These are phyloP conservation scores for Pseudopipra pipra DNA, from an alignment of 2,113 vertebrate species.

Conservation along the genomic window DNA sequence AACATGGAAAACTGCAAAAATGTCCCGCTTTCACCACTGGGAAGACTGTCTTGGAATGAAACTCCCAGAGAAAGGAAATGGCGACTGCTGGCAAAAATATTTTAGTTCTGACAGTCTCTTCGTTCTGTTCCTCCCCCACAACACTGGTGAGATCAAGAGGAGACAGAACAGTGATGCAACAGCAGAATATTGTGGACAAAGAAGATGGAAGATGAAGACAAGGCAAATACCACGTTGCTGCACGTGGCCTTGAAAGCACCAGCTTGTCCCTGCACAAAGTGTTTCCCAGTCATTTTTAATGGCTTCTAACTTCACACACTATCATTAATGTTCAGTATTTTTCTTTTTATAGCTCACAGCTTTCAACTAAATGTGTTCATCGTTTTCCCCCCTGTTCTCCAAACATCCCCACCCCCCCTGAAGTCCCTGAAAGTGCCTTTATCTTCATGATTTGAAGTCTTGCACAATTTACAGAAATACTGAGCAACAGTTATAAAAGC, in stretches of 20 bases:
- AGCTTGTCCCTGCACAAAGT: not conserved
- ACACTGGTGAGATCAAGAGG: not conserved
- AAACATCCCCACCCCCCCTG: accelerated
- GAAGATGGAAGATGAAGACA: not conserved
- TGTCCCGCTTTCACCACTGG: not conserved
- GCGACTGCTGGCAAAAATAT: not conserved
- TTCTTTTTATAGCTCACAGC: not conserved
- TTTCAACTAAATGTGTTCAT: not conserved
- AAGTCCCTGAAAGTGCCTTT: not conserved
- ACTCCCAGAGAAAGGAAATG: not conserved
- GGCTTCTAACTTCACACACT: not conserved
- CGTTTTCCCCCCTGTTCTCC: not conserved
- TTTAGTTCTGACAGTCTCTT: not conserved
- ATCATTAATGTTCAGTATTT: not conserved
- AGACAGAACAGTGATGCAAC: not conserved
- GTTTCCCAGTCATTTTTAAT: not conserved
- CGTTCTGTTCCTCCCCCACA: not conserved
- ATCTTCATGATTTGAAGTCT: not conserved
- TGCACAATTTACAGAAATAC: not conserved
- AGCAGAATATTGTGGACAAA: not conserved
- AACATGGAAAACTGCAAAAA: not conserved
- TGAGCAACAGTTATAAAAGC: not conserved
- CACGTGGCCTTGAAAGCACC: not conserved
- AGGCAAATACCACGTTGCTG: not conserved
- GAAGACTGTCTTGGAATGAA: not conserved